Base-by-base conservation (phyloP, 2,888 invertebrate species). In the Diogma glabrata region DNA sequence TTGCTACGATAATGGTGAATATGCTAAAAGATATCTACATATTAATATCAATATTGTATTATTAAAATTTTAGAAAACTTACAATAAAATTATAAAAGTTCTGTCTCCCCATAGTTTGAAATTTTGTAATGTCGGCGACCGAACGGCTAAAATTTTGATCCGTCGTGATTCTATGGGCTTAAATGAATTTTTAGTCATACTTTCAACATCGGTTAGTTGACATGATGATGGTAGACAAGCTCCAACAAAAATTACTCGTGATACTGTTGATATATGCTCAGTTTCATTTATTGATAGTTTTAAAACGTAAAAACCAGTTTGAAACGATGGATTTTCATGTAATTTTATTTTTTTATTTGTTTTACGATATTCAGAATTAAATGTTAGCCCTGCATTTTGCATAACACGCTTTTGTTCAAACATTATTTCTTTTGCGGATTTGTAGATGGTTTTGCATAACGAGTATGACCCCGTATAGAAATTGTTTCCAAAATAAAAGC, bases 401-500 rank as follows among this genome's bases (percentile, higher is more conserved):
- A 20, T 14, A 20, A 38, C 19, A 14, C 30, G 49, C 12, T 19
- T 40, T 12, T 43, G 61, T 72, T 72, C 52, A 71, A 70, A 66
- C 60, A 69, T 67, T 49, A 58, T 56, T 38, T 69, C 63, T 50
- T 72, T 69, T 43, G 72, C 70, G 4, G 71, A 65, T 60, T 76
- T 75, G 57, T 75, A 75, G 55, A 84, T 79, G 58, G 79, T 73
- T 57, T 81, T 77, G 67, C 87, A 87, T 28, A 83, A 75, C 58
- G 79, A 79, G 52, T 81, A 74, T 1, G 87, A 87, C 51, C 86
- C 87, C 53, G 82, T 78, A 85, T 85, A 87, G 68, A 83, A 87
- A 66, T 84, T 81, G 69, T 87, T 87, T 52, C 86, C 87, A 77
- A 84, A 86, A 70, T 83, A 84, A 75, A 84, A 85, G 67, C 84